Evolutionary conservation across 1,140 invertebrate species (phyloP).

Genomic region (Diorhabda carinulata): DNA sequence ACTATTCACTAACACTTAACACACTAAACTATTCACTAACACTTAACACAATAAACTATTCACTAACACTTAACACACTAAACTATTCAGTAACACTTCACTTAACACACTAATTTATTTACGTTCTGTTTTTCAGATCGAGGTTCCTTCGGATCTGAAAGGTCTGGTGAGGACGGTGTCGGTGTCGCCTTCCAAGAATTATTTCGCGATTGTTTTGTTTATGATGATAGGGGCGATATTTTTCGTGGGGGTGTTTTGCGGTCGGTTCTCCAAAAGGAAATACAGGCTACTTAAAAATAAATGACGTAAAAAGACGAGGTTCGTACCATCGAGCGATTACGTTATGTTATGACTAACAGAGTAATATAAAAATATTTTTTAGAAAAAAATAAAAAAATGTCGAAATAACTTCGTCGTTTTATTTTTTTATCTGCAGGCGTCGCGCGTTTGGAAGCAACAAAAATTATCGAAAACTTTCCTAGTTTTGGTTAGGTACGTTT

Average conservation of each 20-base stretch:
- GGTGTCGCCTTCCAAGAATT: constrained; percentile 70
- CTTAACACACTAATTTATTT: too few relatives aligned
- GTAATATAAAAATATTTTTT: constrained; percentile 1
- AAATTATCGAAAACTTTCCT: too few relatives aligned
- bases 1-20: too few relatives aligned
- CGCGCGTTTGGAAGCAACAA: too few relatives aligned
- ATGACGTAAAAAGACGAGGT: constrained; percentile 26
- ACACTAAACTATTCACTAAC: neutral
- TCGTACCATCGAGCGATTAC: neutral
- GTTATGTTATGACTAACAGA: neutral
- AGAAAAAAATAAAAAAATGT: neutral
- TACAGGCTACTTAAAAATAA: constrained; percentile 44
- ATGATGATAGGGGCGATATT: constrained; percentile 74
- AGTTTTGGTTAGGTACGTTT: too few relatives aligned
- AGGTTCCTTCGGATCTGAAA: constrained; percentile 61
- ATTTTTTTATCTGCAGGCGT: too few relatives aligned
- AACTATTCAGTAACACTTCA: too few relatives aligned
- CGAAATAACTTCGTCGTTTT: too few relatives aligned
- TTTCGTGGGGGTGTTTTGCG: constrained; percentile 76
- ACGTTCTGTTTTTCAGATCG: constrained; percentile 5
- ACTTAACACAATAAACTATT: neutral
- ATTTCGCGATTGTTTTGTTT: constrained; percentile 69
- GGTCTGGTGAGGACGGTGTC: constrained; percentile 67
- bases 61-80: too few relatives aligned
- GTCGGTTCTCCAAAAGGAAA: constrained; percentile 65